Evolutionary conservation across 1,140 invertebrate species (phyloP).

Genomic region (Tribolium castaneum): DNA sequence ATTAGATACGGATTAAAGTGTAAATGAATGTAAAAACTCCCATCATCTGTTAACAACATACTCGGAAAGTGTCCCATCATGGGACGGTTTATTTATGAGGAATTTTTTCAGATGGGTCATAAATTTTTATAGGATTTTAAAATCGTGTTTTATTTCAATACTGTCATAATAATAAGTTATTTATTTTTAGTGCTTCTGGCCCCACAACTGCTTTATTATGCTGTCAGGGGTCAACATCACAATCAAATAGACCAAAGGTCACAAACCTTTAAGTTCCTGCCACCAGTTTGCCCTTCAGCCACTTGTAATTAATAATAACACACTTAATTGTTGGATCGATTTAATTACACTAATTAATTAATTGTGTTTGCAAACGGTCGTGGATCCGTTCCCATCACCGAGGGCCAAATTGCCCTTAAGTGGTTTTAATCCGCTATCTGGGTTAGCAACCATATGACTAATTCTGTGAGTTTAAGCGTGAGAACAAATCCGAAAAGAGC

Average conservation of each 20-base stretch:
- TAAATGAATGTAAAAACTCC: background rate
- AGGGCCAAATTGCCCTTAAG: slow-evolving; percentile 35
- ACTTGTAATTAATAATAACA: no score
- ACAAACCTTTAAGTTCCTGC: no score
- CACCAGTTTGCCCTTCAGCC: background rate
- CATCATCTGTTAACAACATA: slow-evolving; percentile 29
- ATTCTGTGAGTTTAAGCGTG: slow-evolving; percentile 52
- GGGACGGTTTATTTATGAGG: slow-evolving; percentile 28
- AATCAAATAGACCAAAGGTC: background rate
- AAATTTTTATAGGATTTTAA: slow-evolving; percentile 34
- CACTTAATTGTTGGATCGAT: slow-evolving; percentile 13
- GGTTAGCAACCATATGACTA: slow-evolving; percentile 53
- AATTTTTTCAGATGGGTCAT: slow-evolving; percentile 16
- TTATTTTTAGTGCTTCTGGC: slow-evolving; percentile 24
- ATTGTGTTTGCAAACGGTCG: background rate
- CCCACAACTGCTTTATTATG: background rate
- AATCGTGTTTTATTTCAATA: slow-evolving; percentile 36
- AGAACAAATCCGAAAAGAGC: slow-evolving; percentile 52
- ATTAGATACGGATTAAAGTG: slow-evolving; percentile 31
- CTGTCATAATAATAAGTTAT: slow-evolving; percentile 33
- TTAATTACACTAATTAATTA: slow-evolving; percentile 28
- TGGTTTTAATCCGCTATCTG: slow-evolving; percentile 43
- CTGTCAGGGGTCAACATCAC: background rate
- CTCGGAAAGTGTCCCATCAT: slow-evolving; percentile 4
- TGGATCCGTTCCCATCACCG: no score